Conservation (phyloP, 2,113 vertebrate species). For the cattle (Bos taurus) region ARS-UCD2.0 NC_037342.1:36541001-36541500, state of each 20-base stretch:
- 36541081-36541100: not conserved
- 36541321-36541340: not conserved
- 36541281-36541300: not conserved
- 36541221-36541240: not conserved
- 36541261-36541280: not conserved
- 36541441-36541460: not conserved
- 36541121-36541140: not conserved
- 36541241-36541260: not conserved
- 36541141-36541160: not conserved
- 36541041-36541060: not conserved
- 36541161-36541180: not conserved
- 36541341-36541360: not conserved
- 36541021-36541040: not conserved
- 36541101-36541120: not conserved
- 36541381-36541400: not conserved
- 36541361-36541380: not conserved
- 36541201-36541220: not conserved
- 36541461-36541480: constrained; percentile 19
- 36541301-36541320: not conserved
- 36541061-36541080: not conserved
- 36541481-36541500: not conserved
- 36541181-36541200: not conserved
- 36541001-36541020: not conserved
- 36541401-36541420: not conserved
- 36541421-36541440: not conserved